Evolutionary conservation across 1,140 invertebrate species (phyloP), one percentile per base, ranked within the genome.

Genomic region (Penaeus chinensis): DNA sequence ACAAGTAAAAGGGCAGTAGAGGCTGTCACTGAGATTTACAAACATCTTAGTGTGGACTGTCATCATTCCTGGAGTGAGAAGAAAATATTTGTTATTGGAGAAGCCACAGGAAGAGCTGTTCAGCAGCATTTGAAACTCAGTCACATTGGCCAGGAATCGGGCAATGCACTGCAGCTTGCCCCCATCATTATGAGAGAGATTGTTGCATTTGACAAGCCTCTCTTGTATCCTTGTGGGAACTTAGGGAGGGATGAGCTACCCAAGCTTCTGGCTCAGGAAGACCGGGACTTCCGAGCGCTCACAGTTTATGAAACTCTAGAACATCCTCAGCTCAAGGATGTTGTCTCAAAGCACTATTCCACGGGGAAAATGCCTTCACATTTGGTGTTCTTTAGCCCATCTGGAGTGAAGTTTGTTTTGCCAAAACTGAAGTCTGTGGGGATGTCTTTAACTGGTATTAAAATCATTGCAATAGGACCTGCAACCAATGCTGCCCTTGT

Each of bases 341-440:
- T 92, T 18, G 90, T 93, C 27, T 24, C 47, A 32, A 71, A 90
- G 66, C 83, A 90, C 8, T 91, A 92, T 90, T 87, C 92, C 90
- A 88, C 89, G 65, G 77, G 84, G 82, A 61, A 88, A 24, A 88
- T 92, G 22, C 91, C 92, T 37, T 91, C 92, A 85, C 92, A 88
- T 90, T 86, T 93, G 16, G 91, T 93, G 32, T 93, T 92, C 90
- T 93, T 93, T 90, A 93, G 93, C 91, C 93, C 93, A 18, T 93
- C 93, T 37, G 93, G 93, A 79, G 91, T 92, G 19, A 91, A 91
- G 85, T 91, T 89, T 85, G 82, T 88, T 47, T 19, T 91, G 19
- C 90, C 88, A 79, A 84, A 91, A 85, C 91, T 91, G 69, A 90
- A 91, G 89, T 89, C 90, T 47, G 87, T 91, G 18, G 82, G 89